These are phyloP conservation scores for Protophormia terraenovae DNA, from an alignment of 2,888 invertebrate species.

Conservation along the genomic window DNA sequence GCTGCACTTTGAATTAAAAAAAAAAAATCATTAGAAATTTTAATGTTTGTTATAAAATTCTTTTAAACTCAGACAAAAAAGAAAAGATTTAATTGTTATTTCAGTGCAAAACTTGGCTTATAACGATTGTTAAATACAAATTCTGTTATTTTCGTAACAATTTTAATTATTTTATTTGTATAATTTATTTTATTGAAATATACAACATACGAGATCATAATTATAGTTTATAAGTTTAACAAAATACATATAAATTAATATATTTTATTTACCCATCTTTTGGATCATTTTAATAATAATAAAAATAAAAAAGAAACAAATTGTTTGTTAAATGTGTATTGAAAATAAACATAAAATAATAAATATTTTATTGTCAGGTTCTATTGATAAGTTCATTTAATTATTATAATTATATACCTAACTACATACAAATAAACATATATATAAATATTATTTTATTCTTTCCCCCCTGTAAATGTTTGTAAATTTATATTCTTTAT, in stretches of 20 bases:
- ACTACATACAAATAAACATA: not conserved
- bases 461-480: not conserved
- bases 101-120: not conserved
- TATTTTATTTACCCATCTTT: not conserved
- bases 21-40: not conserved
- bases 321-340: constrained; percentile 43
- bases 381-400: constrained; percentile 30
- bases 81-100: not conserved
- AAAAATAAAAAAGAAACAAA: not conserved
- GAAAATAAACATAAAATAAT: not conserved
- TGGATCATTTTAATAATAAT: constrained; percentile 11
- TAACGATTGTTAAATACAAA: not conserved
- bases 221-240: not conserved
- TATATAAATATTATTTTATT: not conserved
- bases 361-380: constrained; percentile 40
- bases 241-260: not conserved
- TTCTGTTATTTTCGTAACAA: not conserved
- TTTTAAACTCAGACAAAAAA: not conserved
- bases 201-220: not conserved
- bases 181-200: not conserved
- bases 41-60: too few relatives aligned
- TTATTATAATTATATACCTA: not conserved
- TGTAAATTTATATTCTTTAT: not conserved
- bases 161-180: not conserved
- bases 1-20: not conserved